Evolutionary conservation across 2,113 vertebrate genomes (phyloP).

Genomic region (Ictalurus punctatus): DNA sequence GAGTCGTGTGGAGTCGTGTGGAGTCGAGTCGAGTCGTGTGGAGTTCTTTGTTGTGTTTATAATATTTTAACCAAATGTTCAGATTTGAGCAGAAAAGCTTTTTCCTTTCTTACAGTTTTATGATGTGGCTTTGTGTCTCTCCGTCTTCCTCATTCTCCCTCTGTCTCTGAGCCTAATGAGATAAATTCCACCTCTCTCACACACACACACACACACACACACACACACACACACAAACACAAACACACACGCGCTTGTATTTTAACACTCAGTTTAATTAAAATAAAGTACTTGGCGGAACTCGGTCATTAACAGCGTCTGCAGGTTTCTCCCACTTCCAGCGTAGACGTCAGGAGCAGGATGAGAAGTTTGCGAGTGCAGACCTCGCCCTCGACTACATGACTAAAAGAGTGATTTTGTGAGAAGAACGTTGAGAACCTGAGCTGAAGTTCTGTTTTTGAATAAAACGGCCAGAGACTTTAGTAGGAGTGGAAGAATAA

Average conservation of each 20-base stretch:
- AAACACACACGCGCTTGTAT: too few species aligned
- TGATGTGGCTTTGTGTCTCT: slow-evolving; percentile 44
- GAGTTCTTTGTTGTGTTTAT: not conserved
- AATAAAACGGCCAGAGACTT: too few species aligned
- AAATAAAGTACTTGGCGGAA: not conserved
- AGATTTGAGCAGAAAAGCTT: slow-evolving; percentile 44
- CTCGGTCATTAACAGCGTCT: not conserved
- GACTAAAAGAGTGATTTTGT: too few species aligned
- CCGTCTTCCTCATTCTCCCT: slow-evolving; percentile 9
- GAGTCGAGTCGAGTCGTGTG: too few species aligned
- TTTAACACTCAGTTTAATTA: slow-evolving; percentile 32
- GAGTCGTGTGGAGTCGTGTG: too few species aligned
- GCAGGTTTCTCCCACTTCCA: too few species aligned
- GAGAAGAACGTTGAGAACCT: too few species aligned
- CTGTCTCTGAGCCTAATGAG: slow-evolving; percentile 47
- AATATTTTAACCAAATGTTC: not conserved
- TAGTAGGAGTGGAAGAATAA: too few species aligned
- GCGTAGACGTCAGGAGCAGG: too few species aligned
- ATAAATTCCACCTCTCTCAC: slow-evolving; percentile 26
- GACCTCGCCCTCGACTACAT: too few species aligned
- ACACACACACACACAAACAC: slow-evolving; percentile 12
- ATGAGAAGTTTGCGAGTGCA: too few species aligned
- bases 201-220: slow-evolving; percentile 32
- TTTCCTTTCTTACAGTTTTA: slow-evolving; percentile 59
- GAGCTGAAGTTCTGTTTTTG: too few species aligned